Percentiles rank a stretch among this genome's conserved stretches.
These are phyloP conservation scores for Microtus pennsylvanicus DNA, from an alignment of 2,113 vertebrate genomes.

Conservation along the genomic window DNA sequence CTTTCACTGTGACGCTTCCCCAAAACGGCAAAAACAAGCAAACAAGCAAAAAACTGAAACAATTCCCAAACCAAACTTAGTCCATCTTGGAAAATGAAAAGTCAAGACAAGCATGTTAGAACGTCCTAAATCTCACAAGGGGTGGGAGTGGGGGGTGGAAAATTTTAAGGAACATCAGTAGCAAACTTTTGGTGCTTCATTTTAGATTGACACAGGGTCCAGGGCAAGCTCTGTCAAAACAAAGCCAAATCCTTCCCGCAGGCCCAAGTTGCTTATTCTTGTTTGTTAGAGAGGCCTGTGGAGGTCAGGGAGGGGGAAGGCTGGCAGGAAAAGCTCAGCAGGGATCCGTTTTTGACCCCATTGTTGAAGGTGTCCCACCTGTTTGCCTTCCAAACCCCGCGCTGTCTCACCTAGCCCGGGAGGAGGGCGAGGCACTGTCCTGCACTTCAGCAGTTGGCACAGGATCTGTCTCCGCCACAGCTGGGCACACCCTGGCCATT, in stretches of 20 bases:
- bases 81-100: conserved; percentile 54
- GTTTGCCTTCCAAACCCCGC: fast-evolving
- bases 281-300: neutral
- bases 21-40: neutral
- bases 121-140: neutral
- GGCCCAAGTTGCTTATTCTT: neutral
- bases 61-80: conserved; percentile 10
- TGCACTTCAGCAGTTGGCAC: neutral
- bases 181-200: conserved; percentile 28
- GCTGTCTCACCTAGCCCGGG: fast-evolving
- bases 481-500: neutral
- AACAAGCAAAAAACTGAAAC: conserved; percentile 18
- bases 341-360: neutral
- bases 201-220: neutral
- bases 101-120: neutral
- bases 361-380: fast-evolving
- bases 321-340: neutral
- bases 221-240: neutral
- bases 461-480: neutral
- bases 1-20: neutral
- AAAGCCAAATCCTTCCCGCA: neutral
- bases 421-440: fast-evolving
- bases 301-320: too few relatives aligned
- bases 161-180: neutral
- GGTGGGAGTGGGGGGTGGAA: neutral